A percentile compares a stretch with the other conserved stretches of the same genome.
phyloP scores from a whole-genome alignment of 2,113 vertebrate species.

The Propithecus coquereli region DNA sequence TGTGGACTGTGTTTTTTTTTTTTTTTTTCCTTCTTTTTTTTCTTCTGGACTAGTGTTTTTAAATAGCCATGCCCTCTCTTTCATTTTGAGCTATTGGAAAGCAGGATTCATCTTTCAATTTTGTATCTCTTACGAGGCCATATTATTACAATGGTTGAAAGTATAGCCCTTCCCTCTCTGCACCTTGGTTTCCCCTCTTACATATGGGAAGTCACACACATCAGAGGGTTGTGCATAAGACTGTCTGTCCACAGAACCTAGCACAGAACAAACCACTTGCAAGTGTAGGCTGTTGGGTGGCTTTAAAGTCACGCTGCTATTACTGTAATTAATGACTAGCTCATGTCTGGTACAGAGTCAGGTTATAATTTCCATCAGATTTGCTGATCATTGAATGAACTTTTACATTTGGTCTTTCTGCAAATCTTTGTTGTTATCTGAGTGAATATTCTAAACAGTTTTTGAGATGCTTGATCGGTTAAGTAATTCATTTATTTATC shows the following conservation, averaged over 20 bases:
- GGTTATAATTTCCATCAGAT: background rate
- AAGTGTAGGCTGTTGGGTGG: background rate
- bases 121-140: background rate
- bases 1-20: too few relatives aligned
- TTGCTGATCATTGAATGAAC: background rate
- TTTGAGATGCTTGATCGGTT: background rate
- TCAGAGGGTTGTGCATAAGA: background rate
- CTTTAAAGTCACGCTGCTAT: background rate
- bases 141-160: background rate
- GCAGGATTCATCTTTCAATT: background rate
- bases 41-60: background rate
- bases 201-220: accelerated
- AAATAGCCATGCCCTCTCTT: background rate
- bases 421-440: background rate
- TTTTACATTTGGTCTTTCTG: background rate
- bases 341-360: background rate
- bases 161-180: accelerated
- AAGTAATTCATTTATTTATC: background rate
- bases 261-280: background rate
- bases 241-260: background rate
- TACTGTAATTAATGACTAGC: background rate
- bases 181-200: background rate
- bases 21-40: too few relatives aligned
- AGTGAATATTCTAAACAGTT: background rate
- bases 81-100: background rate